A percentile compares a stretch with the other conserved stretches of the same genome.
Evolutionary conservation across 1,140 invertebrate species (phyloP).

Genomic region (Calliphora vicina): DNA sequence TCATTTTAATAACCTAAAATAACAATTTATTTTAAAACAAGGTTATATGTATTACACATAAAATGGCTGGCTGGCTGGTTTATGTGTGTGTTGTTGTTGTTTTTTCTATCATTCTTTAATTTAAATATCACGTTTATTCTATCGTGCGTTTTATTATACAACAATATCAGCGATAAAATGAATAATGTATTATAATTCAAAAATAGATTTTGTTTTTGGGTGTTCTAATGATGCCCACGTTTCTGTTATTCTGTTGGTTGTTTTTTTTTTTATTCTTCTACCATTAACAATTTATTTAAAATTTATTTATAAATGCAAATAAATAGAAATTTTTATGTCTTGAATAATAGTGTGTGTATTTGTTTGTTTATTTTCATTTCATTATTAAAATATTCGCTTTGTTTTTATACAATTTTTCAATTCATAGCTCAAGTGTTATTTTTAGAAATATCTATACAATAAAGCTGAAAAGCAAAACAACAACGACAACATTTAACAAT

Average conservation of each 20-base stretch:
- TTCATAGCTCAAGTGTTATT: background rate
- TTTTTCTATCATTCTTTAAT: background rate
- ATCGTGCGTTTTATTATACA: slow-evolving; percentile 1
- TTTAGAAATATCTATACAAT: no score
- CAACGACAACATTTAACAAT: background rate
- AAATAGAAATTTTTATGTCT: background rate
- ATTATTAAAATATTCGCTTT: background rate
- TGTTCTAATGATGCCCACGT: background rate
- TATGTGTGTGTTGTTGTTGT: background rate
- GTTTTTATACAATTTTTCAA: background rate
- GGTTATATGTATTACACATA: background rate
- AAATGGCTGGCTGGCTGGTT: background rate
- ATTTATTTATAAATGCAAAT: slow-evolving; percentile 2
- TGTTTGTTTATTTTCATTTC: background rate
- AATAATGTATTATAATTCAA: background rate
- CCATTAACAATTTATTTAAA: background rate
- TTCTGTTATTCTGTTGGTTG: background rate
- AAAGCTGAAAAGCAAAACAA: no score
- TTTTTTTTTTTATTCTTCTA: background rate
- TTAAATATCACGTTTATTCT: slow-evolving; percentile 1
- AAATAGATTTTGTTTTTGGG: background rate
- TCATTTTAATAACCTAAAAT: no score
- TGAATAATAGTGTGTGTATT: background rate
- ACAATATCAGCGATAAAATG: background rate
- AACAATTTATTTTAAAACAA: background rate